Conservation (phyloP, 2,888 invertebrate species). For the Macroteleia sp. region DNA sequence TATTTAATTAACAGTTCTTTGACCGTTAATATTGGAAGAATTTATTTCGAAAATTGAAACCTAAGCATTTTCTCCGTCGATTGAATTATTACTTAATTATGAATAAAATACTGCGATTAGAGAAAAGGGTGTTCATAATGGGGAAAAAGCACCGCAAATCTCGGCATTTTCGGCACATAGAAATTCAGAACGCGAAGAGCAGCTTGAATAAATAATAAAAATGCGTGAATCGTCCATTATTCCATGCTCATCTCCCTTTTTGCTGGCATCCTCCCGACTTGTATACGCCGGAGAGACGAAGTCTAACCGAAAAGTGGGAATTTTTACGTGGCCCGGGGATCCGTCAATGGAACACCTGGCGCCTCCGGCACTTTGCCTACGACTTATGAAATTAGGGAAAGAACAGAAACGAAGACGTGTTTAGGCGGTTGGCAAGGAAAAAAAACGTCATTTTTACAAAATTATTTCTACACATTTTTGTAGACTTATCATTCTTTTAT, state of each 20-base stretch:
- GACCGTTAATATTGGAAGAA: too few relatives aligned
- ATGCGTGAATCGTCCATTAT: conserved; percentile 59
- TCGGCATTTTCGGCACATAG: conserved; percentile 41
- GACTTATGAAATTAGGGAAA: conserved; percentile 46
- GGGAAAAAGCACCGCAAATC: conserved; percentile 14
- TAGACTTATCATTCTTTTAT: too few relatives aligned
- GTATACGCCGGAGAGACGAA: conserved; percentile 19
- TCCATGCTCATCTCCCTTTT: conserved; percentile 49
- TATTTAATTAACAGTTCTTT: too few relatives aligned
- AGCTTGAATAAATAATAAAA: conserved; percentile 61
- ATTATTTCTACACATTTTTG: too few relatives aligned
- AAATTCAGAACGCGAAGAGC: conserved; percentile 57
- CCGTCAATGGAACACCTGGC: conserved; percentile 52
- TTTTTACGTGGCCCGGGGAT: conserved; percentile 31
- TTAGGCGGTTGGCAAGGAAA: too few relatives aligned
- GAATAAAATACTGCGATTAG: neutral
- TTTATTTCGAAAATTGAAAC: too few relatives aligned
- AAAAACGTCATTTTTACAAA: too few relatives aligned
- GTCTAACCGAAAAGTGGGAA: conserved; percentile 49
- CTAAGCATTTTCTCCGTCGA: too few relatives aligned
- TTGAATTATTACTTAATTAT: neutral
- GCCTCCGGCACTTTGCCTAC: conserved; percentile 40
- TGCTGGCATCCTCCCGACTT: neutral
- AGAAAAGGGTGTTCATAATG: neutral
- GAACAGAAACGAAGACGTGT: conserved; percentile 20